These are phyloP conservation scores for Gambusia yucatana DNA, from an alignment of 2,797 vertebrate genomes.

Conservation along the genomic window DNA sequence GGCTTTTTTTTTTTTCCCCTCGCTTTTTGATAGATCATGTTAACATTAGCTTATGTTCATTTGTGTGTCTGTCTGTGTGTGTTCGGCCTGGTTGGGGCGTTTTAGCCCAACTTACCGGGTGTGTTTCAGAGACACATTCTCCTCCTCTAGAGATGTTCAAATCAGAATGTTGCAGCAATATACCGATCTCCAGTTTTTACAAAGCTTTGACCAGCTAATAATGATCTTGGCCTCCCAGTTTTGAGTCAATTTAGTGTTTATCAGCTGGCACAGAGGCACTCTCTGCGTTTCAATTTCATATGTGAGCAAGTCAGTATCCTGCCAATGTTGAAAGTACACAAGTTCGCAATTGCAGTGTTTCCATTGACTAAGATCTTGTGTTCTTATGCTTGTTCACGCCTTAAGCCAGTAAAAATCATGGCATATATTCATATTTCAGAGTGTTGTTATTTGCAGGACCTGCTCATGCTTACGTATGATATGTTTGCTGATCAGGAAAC, in stretches of 20 bases:
- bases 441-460: background rate
- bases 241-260: background rate
- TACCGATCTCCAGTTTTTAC: background rate
- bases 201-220: background rate
- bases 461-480: background rate
- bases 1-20: conserved; percentile 32
- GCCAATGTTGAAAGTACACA: too few relatives aligned
- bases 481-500: background rate
- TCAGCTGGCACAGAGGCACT: background rate
- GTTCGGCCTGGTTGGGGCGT: conserved; percentile 55
- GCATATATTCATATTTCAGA: background rate
- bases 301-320: too few relatives aligned
- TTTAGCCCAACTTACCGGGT: conserved; percentile 60
- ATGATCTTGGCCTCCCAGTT: background rate
- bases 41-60: conserved; percentile 48
- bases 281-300: too few relatives aligned
- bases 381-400: too few relatives aligned
- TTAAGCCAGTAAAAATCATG: too few relatives aligned
- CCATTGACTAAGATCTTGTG: too few relatives aligned
- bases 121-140: conserved; percentile 31
- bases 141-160: background rate
- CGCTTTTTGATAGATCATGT: conserved; percentile 42
- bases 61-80: conserved; percentile 42
- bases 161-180: background rate
- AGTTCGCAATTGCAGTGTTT: too few relatives aligned